These are phyloP conservation scores for Volucella inflata DNA, from an alignment of 2,888 invertebrate species.

Conservation along the genomic window DNA sequence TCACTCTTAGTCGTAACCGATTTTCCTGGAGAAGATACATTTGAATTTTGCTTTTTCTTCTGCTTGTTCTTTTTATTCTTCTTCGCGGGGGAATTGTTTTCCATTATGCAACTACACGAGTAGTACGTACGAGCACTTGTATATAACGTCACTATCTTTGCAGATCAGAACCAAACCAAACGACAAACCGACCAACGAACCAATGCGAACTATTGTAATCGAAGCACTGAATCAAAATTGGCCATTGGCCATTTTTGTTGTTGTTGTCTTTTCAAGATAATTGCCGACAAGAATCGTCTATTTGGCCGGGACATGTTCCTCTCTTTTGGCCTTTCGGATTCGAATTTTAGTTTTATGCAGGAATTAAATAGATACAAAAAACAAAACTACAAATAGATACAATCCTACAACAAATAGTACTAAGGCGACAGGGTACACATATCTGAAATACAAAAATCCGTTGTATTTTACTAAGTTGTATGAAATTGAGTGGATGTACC, in stretches of 20 bases:
- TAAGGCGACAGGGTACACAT: too few relatives aligned
- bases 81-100: slow-evolving; percentile 19
- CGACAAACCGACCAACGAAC: slow-evolving; percentile 17
- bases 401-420: background rate
- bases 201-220: slow-evolving; percentile 65
- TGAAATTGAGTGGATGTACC: background rate
- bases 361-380: slow-evolving; percentile 7
- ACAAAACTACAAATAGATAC: slow-evolving; percentile 4
- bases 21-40: slow-evolving; percentile 18
- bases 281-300: slow-evolving; percentile 28
- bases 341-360: slow-evolving; percentile 19
- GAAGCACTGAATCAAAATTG: slow-evolving; percentile 68
- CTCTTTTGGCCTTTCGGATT: slow-evolving; percentile 24
- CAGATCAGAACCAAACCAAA: too few relatives aligned
- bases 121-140: too few relatives aligned
- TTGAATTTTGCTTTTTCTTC: slow-evolving; percentile 33
- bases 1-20: slow-evolving; percentile 6
- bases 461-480: background rate
- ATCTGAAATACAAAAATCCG: background rate
- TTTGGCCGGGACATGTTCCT: slow-evolving; percentile 19
- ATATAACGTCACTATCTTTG: background rate
- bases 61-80: slow-evolving; percentile 48
- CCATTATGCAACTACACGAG: slow-evolving; percentile 30
- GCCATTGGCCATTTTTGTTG: slow-evolving; percentile 60
- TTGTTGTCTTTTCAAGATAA: slow-evolving; percentile 22